Evolutionary conservation across 2,113 vertebrate genomes (phyloP).

Genomic region (Phycodurus eques): DNA sequence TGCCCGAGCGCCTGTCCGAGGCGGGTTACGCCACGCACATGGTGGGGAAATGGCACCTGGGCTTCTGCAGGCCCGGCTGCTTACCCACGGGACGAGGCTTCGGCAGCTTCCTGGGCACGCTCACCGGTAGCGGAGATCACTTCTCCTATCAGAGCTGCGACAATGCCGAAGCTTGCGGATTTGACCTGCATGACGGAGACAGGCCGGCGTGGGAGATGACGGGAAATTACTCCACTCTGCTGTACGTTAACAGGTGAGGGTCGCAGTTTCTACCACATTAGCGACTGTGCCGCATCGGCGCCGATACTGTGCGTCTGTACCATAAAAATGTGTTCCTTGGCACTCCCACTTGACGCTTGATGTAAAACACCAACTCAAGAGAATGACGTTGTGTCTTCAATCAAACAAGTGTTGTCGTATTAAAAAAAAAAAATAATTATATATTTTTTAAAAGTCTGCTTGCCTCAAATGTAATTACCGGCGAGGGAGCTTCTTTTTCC

Average conservation of each 20-base stretch:
- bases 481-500: no score
- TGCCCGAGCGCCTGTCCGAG: conserved; percentile 84
- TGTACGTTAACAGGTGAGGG: conserved; percentile 83
- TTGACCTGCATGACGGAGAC: conserved; percentile 88
- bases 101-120: conserved; percentile 88
- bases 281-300: no score
- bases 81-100: conserved; percentile 88
- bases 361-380: no score
- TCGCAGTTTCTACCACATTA: background rate
- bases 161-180: conserved; percentile 88
- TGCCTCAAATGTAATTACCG: no score
- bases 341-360: no score
- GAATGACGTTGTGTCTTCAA: no score
- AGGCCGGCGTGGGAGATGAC: conserved; percentile 85
- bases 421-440: no score
- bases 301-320: no score
- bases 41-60: conserved; percentile 96
- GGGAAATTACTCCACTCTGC: conserved; percentile 87
- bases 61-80: conserved; percentile 85
- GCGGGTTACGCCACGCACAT: conserved; percentile 90
- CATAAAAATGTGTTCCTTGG: no score
- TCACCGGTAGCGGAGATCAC: conserved; percentile 90
- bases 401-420: no score
- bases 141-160: conserved; percentile 93
- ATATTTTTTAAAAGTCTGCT: no score